Conservation (phyloP, 1,140 invertebrate genomes). For the Aphis craccivora region DNA sequence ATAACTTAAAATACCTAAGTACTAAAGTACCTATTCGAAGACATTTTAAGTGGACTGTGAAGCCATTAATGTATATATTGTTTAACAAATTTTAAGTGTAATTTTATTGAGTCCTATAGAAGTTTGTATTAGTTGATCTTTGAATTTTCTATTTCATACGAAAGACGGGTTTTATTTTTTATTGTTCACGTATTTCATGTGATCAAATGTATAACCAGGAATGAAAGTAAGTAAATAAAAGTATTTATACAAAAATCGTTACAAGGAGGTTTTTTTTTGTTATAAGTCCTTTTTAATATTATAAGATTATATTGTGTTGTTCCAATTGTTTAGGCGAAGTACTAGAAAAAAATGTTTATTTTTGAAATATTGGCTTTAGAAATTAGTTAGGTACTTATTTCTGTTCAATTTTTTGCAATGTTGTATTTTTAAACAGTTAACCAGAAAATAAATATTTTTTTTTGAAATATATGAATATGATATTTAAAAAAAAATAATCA, state of each 20-base stretch:
- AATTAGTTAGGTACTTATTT: neutral
- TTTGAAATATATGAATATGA: neutral
- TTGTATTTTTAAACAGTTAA: neutral
- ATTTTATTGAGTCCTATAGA: neutral
- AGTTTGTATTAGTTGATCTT: neutral
- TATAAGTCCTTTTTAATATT: neutral
- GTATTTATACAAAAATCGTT: neutral
- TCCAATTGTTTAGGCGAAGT: neutral
- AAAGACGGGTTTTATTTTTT: neutral
- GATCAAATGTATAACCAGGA: neutral
- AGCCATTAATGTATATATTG: neutral
- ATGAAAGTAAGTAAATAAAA: neutral
- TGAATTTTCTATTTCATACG: neutral
- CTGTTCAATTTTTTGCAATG: neutral
- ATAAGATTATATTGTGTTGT: neutral
- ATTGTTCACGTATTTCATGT: neutral
- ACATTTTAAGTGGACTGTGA: neutral
- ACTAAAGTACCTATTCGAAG: neutral
- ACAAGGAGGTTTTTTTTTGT: neutral
- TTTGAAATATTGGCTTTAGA: neutral
- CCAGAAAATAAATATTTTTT: neutral
- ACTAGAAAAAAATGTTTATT: neutral
- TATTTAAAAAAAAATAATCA: neutral
- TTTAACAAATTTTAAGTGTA: neutral
- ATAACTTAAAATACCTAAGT: slow-evolving; percentile 4